A percentile compares a stretch with the other conserved stretches of the same genome.
Conservation (phyloP, 1,140 invertebrate genomes). For the Musca domestica region DNA sequence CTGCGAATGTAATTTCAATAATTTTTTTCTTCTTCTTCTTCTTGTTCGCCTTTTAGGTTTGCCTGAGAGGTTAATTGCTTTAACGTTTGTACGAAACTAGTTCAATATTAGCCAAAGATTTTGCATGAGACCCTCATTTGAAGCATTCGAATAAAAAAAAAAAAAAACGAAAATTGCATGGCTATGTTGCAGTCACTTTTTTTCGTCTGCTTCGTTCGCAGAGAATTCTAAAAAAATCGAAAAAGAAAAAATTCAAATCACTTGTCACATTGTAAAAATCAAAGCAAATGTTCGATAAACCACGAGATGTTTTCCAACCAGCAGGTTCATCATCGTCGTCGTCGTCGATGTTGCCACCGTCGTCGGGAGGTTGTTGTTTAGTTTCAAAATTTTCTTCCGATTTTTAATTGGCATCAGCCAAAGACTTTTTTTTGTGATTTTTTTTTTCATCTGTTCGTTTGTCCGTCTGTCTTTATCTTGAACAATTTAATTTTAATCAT, state of each 20-base stretch:
- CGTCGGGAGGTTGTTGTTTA: background rate
- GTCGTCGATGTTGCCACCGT: too few relatives aligned
- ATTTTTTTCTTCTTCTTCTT: background rate
- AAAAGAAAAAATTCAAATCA: background rate
- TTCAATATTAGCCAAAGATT: slow-evolving; percentile 21
- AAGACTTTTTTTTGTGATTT: background rate
- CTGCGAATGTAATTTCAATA: background rate
- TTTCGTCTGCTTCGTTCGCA: background rate
- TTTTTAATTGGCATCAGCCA: slow-evolving; percentile 14
- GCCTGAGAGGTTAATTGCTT: slow-evolving; percentile 15
- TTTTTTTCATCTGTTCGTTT: too few relatives aligned
- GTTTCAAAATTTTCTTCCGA: slow-evolving; percentile 10
- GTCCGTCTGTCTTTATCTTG: too few relatives aligned
- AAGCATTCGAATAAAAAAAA: background rate
- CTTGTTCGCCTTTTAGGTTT: background rate
- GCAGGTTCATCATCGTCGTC: too few relatives aligned
- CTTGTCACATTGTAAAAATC: slow-evolving; percentile 21
- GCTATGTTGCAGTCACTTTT: background rate
- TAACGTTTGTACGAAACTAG: slow-evolving; percentile 13
- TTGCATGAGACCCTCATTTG: slow-evolving; percentile 10
- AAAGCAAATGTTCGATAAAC: slow-evolving; percentile 18
- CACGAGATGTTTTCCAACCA: slow-evolving; percentile 9
- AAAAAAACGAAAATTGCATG: background rate
- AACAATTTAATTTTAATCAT: slow-evolving; percentile 13
- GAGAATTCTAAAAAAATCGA: slow-evolving; percentile 9